Percentiles rank a stretch among this genome's conserved stretches.
These are phyloP conservation scores for Eudemis profundana DNA, from an alignment of 2,888 invertebrate genomes.

Conservation along the genomic window DNA sequence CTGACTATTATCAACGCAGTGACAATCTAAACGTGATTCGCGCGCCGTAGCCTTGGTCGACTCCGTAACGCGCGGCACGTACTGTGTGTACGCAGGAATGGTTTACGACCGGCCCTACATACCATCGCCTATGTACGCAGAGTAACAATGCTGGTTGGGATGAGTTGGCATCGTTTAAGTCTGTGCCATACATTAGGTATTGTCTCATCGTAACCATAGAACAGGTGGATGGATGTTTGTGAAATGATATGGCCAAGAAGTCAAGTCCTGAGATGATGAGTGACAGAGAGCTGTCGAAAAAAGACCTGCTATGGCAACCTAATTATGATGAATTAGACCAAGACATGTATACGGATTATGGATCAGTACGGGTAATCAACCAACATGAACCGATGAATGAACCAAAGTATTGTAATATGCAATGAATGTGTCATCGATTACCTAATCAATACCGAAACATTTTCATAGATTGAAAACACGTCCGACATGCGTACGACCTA, in stretches of 20 bases:
- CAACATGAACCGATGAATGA: too few species aligned
- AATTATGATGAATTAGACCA: too few species aligned
- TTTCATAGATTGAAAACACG: background rate
- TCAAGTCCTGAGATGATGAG: too few species aligned
- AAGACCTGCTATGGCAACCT: too few species aligned
- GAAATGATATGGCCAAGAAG: too few species aligned
- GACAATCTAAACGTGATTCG: slow-evolving; percentile 53
- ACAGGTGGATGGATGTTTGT: too few species aligned
- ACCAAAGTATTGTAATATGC: too few species aligned
- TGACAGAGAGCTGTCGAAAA: too few species aligned
- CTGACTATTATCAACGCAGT: slow-evolving; percentile 37
- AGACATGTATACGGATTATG: too few species aligned
- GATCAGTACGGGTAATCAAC: too few species aligned
- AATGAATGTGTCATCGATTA: too few species aligned
- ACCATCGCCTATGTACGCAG: slow-evolving; percentile 31
- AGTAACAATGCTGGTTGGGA: slow-evolving; percentile 21
- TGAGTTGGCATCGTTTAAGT: background rate
- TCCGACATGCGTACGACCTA: slow-evolving; percentile 58
- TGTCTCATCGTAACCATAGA: too few species aligned
- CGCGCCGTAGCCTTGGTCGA: slow-evolving; percentile 33
- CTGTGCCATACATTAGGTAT: background rate
- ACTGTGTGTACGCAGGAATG: slow-evolving; percentile 33
- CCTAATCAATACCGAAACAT: background rate
- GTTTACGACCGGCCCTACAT: slow-evolving; percentile 31
- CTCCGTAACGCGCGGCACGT: slow-evolving; percentile 42